Conservation (phyloP, 2,113 vertebrate genomes). For the Hyperoodon ampullatus region DNA sequence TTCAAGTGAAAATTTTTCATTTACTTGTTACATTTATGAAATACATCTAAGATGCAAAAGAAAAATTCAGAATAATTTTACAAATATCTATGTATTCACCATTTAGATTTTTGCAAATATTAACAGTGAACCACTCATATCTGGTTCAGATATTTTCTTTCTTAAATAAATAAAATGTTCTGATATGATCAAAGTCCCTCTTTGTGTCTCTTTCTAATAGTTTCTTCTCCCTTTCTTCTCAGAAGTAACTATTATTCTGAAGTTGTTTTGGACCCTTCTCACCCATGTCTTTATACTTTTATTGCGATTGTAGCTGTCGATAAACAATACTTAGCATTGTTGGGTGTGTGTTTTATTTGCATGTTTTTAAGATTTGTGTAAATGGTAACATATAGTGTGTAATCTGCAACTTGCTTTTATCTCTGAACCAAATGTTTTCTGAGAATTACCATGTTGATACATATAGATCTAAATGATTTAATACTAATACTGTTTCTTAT, state of each 20-base stretch:
- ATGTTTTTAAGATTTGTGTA: background rate
- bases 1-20: background rate
- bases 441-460: background rate
- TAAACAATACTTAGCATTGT: background rate
- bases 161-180: conserved; percentile 17
- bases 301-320: background rate
- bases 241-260: background rate
- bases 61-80: background rate
- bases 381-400: background rate
- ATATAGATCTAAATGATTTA: background rate
- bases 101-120: background rate
- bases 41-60: background rate
- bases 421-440: background rate
- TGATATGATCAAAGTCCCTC: background rate
- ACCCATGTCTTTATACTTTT: background rate
- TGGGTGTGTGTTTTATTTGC: background rate
- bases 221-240: background rate
- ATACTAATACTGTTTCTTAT: background rate
- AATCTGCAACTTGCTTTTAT: background rate
- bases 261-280: background rate
- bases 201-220: background rate
- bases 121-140: background rate
- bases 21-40: background rate
- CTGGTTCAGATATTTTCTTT: background rate
- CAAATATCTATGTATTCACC: background rate